Evolutionary conservation across 2,113 vertebrate species (phyloP), one percentile per base, ranked within the genome.

Genomic region (Aspiorhynchus laticeps): DNA sequence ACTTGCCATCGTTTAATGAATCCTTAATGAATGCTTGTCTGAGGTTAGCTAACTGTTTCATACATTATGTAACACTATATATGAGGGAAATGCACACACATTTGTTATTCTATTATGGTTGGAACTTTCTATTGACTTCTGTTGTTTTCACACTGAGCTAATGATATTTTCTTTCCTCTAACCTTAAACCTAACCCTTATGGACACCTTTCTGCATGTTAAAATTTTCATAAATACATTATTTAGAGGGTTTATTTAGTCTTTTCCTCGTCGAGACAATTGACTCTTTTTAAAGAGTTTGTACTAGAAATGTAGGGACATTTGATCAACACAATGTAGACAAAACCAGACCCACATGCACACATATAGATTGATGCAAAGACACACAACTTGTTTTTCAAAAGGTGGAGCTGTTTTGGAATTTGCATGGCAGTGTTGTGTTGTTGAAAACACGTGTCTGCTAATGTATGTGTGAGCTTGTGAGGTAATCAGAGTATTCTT

Each of bases 401-500:
- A 48, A 12, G 19, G 1, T 61, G 51, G 36, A 19, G 38, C 26
- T 51, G 56, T 36, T 48, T 85, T 85, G 56, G 75, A 85, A 63
- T 85, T 26, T 46, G 2, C n/a, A 36, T 21, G 15, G 56, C 26
- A 48, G 36, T 43, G 56, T 63, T 77, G 61, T 78, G 19, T 41
- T 69, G 48, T 41, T 71, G n/a, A 73, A 76, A 24, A 43, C 51
- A 85, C 36, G 4, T 38, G 53, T 41, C 38, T 41, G 12, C 31
- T 46, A 17, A 59, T 80, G 36, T 73, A 59, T 77, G 53, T 77
- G 88, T 48, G 9, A 90, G 77, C 75, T 71, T 86, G n/a, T 85
- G 73, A 17, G 92, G 90, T 88, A 88, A 90, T 89, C 91, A 63
- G 56, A 7, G 15, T 61, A 4, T 90, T 87, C 92, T 91, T 92